A percentile compares a stretch with the other conserved stretches of the same genome.
phyloP scores from a whole-genome alignment of 2,888 invertebrate genomes.

The Platerodrilus igneus region DNA sequence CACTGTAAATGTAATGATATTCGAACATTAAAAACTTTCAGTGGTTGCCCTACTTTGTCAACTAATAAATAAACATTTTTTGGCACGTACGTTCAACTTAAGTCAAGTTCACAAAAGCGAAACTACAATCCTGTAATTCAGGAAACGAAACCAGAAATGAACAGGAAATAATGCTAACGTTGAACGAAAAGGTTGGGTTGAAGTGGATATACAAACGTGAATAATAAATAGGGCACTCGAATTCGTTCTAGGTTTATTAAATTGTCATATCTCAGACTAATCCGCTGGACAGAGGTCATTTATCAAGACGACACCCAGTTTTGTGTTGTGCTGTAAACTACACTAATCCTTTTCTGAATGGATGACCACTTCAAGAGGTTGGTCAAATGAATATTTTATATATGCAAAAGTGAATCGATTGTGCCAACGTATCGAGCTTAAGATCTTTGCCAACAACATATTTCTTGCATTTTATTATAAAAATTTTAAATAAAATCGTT shows the following conservation, averaged over 20 bases:
- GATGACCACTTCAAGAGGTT: too few relatives aligned
- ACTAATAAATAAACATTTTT: conserved; percentile 13
- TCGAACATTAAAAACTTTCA: too few relatives aligned
- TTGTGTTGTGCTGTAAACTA: conserved; percentile 11
- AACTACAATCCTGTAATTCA: conserved; percentile 22
- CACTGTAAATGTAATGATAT: too few relatives aligned
- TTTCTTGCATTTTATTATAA: too few relatives aligned
- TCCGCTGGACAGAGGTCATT: conserved; percentile 21
- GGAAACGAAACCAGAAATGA: conserved; percentile 22
- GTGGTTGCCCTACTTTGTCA: too few relatives aligned
- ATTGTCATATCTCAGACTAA: conserved; percentile 22
- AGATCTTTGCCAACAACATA: too few relatives aligned
- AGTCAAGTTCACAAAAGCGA: conserved; percentile 15
- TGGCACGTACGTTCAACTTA: not conserved
- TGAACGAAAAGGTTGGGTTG: conserved; percentile 10
- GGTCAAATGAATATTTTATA: too few relatives aligned
- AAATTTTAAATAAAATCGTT: too few relatives aligned
- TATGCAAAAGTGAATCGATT: too few relatives aligned
- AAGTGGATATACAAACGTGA: conserved; percentile 15
- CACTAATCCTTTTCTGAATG: conserved; percentile 17
- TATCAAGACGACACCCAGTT: conserved; percentile 21
- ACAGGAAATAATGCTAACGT: conserved; percentile 19
- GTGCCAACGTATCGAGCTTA: too few relatives aligned
- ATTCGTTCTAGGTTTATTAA: conserved; percentile 24
- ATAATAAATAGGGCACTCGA: conserved; percentile 22